Evolutionary conservation across 2,888 invertebrate species (phyloP).

Genomic region (Syritta pipiens): DNA sequence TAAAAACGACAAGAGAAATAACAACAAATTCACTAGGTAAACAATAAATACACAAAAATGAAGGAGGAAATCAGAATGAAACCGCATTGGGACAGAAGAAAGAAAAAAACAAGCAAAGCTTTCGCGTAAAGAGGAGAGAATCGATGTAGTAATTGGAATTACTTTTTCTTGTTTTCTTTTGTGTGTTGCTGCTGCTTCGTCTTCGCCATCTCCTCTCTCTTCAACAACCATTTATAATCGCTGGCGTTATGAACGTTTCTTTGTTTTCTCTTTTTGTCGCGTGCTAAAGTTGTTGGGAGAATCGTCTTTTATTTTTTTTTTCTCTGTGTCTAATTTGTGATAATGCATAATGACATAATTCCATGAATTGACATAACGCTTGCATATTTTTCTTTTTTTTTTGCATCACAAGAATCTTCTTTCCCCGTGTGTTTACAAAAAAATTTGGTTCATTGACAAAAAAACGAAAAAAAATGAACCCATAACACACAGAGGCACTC

Average conservation of each 20-base stretch:
- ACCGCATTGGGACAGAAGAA: constrained; percentile 1
- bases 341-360: not conserved
- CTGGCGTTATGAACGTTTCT: constrained; percentile 4
- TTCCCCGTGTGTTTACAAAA: too few relatives aligned
- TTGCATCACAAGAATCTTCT: too few relatives aligned
- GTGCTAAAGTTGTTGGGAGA: too few relatives aligned
- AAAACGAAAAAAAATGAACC: too few relatives aligned
- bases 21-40: constrained; percentile 5
- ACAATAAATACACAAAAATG: constrained; percentile 4
- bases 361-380: too few relatives aligned
- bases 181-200: not conserved
- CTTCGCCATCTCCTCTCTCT: not conserved
- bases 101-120: not conserved
- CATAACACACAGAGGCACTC: too few relatives aligned
- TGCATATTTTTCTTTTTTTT: too few relatives aligned
- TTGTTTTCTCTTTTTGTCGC: constrained; percentile 15
- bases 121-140: constrained; percentile 18
- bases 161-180: too few relatives aligned
- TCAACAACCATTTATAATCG: too few relatives aligned
- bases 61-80: constrained; percentile 26
- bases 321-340: not conserved
- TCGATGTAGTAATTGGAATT: constrained; percentile 12
- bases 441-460: too few relatives aligned
- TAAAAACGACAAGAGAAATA: not conserved
- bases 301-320: not conserved